Conservation (phyloP, 2,797 vertebrate species). For the Platyrinchus mystaceus region DNA sequence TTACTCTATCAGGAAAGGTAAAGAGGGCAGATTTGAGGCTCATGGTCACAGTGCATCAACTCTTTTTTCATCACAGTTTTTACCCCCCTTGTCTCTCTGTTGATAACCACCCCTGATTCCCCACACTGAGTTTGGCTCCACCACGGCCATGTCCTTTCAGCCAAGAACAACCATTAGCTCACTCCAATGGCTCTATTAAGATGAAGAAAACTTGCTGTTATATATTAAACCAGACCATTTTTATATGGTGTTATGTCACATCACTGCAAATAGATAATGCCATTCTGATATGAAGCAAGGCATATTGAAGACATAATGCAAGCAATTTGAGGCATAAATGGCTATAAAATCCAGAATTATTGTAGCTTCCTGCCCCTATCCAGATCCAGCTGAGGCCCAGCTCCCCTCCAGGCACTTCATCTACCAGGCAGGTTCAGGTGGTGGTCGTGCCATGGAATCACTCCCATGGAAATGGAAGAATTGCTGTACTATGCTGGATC, state of each 20-base stretch:
- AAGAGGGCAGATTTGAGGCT: neutral
- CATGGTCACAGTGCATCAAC: fast-evolving
- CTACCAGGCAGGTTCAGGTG: neutral
- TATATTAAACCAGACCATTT: neutral
- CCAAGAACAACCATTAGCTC: neutral
- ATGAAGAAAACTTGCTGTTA: neutral
- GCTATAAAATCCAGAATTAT: neutral
- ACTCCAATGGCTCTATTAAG: neutral
- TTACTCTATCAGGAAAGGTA: neutral
- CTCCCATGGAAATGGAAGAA: neutral
- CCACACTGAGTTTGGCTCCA: neutral
- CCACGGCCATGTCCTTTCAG: neutral
- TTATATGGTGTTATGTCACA: neutral
- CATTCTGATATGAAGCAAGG: neutral
- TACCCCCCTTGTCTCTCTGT: neutral
- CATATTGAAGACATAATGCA: neutral
- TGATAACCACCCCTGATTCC: neutral
- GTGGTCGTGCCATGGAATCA: neutral
- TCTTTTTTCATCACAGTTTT: neutral
- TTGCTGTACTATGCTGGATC: neutral
- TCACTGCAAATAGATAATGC: neutral
- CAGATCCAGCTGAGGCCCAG: neutral
- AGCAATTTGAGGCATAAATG: neutral
- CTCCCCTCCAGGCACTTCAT: neutral
- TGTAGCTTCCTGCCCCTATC: neutral